A percentile compares a stretch with the other conserved stretches of the same genome.
phyloP scores from a whole-genome alignment of 2,888 invertebrate genomes.

The Drosophila engyochracea region DNA sequence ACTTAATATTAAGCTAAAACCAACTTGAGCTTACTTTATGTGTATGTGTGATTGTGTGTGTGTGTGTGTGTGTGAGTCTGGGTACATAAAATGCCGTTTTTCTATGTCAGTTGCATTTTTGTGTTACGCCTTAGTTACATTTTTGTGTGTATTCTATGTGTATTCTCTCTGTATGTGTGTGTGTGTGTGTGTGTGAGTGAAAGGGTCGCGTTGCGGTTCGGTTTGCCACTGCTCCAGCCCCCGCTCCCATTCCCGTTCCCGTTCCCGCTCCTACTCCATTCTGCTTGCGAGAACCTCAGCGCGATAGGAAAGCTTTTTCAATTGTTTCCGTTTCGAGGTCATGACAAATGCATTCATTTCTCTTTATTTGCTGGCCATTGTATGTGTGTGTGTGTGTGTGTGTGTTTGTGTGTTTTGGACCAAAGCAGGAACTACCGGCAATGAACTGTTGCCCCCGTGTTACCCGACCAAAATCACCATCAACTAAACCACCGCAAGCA shows the following conservation, averaged over 20 bases:
- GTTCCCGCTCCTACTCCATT: slow-evolving; percentile 1
- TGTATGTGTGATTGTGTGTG: slow-evolving; percentile 3
- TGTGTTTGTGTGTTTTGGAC: slow-evolving; percentile 47
- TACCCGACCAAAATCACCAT: slow-evolving; percentile 1
- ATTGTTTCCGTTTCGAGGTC: slow-evolving; percentile 80
- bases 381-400: slow-evolving; percentile 18
- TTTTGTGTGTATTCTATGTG: slow-evolving; percentile 24
- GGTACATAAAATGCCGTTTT: slow-evolving; percentile 69
- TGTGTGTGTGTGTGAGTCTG: slow-evolving; percentile 24
- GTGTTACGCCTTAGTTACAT: slow-evolving; percentile 68
- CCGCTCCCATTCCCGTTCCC: background rate
- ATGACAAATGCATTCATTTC: slow-evolving; percentile 80
- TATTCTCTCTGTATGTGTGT: slow-evolving; percentile 19
- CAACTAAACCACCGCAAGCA: slow-evolving; percentile 2
- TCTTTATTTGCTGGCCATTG: slow-evolving; percentile 52
- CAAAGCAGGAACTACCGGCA: slow-evolving; percentile 70
- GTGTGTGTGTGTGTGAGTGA: slow-evolving; percentile 18
- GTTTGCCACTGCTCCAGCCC: slow-evolving; percentile 1
- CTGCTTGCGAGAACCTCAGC: slow-evolving; percentile 47
- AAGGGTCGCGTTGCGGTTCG: slow-evolving; percentile 25
- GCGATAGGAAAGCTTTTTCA: slow-evolving; percentile 80
- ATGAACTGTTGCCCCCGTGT: slow-evolving; percentile 65
- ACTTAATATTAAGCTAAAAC: slow-evolving; percentile 55
- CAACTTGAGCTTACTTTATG: slow-evolving; percentile 38
- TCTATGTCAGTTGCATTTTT: slow-evolving; percentile 79